These are phyloP conservation scores for Sorex maritimensis DNA, from an alignment of 2,797 vertebrate species.

Conservation along the genomic window DNA sequence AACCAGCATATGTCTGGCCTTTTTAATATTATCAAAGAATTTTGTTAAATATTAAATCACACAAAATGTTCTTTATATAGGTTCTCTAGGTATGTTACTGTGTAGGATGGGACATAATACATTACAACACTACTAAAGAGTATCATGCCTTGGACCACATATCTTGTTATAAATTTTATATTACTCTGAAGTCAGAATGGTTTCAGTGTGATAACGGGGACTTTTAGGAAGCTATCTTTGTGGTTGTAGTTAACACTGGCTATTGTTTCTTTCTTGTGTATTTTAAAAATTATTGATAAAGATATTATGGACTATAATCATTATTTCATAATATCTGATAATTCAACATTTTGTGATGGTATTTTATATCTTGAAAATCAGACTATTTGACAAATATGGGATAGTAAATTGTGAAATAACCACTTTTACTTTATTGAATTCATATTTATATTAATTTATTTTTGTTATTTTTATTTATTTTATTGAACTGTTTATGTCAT, in stretches of 20 bases:
- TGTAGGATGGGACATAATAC: neutral
- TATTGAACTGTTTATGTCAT: neutral
- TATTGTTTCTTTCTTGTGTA: neutral
- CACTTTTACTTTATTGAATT: too few relatives aligned
- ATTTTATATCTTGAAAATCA: neutral
- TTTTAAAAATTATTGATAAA: conserved; percentile 32
- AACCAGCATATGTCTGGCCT: neutral
- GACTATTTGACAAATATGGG: neutral
- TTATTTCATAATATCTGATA: neutral
- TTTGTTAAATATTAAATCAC: neutral
- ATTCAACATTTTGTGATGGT: neutral
- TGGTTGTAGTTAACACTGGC: neutral
- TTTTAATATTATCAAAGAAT: neutral
- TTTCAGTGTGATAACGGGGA: neutral
- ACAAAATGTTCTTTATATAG: neutral
- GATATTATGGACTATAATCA: neutral
- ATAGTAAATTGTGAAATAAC: neutral
- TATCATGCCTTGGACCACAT: neutral
- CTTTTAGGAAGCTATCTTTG: neutral
- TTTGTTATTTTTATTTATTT: neutral
- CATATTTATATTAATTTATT: too few relatives aligned
- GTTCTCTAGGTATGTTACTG: neutral
- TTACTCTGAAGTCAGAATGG: neutral
- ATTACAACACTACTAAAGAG: neutral
- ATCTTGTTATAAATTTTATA: neutral